A percentile compares a stretch with the other conserved stretches of the same genome.
These are phyloP conservation scores for Caenorhabditis auriculariae DNA, from an alignment of 2,888 invertebrate genomes.

Conservation along the genomic window DNA sequence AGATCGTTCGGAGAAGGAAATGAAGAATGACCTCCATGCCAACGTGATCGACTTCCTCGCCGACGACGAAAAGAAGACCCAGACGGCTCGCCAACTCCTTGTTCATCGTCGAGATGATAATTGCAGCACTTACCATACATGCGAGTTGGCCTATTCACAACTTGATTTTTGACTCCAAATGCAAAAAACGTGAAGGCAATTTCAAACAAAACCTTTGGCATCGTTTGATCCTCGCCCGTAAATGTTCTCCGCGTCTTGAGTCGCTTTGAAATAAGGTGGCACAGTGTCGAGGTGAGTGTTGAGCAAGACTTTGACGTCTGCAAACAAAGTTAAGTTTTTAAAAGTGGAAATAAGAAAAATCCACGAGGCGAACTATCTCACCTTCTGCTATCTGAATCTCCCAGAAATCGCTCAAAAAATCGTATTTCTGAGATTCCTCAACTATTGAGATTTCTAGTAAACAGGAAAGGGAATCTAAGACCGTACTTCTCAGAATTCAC, in stretches of 20 bases:
- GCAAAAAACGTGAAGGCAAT: neutral
- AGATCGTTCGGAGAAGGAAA: constrained; percentile 1
- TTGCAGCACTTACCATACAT: constrained; percentile 54
- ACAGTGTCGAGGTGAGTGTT: constrained; percentile 62
- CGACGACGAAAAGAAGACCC: constrained; percentile 58
- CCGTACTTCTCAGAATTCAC: too few relatives aligned
- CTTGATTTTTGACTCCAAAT: neutral
- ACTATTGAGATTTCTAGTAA: too few relatives aligned
- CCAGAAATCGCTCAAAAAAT: too few relatives aligned
- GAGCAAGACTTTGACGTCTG: constrained; percentile 47
- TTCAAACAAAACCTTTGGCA: constrained; percentile 50
- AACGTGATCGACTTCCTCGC: constrained; percentile 58
- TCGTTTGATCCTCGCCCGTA: constrained; percentile 59
- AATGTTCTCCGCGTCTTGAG: constrained; percentile 41
- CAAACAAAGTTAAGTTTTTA: too few relatives aligned
- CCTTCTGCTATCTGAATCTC: too few relatives aligned
- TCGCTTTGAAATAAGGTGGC: constrained; percentile 57
- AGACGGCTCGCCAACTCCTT: constrained; percentile 43
- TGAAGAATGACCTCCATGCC: constrained; percentile 52
- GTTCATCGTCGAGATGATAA: constrained; percentile 27
- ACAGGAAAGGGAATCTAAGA: too few relatives aligned
- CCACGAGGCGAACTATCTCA: too few relatives aligned
- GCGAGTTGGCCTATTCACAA: constrained; percentile 49
- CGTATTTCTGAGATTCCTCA: too few relatives aligned
- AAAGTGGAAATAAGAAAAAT: too few relatives aligned